Conservation (phyloP, 2,113 vertebrate species). For the Podilymbus podiceps region DNA sequence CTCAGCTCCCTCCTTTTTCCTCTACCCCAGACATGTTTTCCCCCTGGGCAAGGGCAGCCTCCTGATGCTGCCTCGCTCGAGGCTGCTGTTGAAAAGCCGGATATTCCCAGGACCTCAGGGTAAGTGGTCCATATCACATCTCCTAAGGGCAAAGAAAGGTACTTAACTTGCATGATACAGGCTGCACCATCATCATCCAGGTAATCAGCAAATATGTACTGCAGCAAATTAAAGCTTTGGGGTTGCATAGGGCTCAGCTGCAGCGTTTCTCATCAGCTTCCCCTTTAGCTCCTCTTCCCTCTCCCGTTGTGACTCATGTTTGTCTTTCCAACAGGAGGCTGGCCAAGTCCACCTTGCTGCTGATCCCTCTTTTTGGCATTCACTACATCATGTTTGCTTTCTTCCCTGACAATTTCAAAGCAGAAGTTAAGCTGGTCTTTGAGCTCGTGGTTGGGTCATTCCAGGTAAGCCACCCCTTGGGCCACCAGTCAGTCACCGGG, state of each 20-base stretch:
- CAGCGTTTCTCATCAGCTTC: not conserved
- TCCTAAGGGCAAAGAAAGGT: not conserved
- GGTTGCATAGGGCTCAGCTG: not conserved
- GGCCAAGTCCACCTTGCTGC: slow-evolving; percentile 93
- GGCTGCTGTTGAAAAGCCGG: not conserved
- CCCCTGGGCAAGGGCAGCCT: not conserved
- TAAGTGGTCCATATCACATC: not conserved
- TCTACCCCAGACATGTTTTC: not conserved
- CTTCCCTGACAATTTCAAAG: slow-evolving; percentile 89
- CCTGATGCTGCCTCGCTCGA: not conserved
- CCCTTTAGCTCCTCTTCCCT: not conserved
- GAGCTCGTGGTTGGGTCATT: slow-evolving; percentile 92
- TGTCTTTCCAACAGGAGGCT: slow-evolving; percentile 82
- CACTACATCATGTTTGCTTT: slow-evolving; percentile 95
- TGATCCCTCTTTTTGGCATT: slow-evolving; percentile 95
- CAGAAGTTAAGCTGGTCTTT: slow-evolving; percentile 83
- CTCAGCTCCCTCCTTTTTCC: not conserved
- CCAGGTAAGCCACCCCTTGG: slow-evolving; percentile 80
- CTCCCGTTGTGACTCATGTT: not conserved
- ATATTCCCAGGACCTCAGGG: not conserved
- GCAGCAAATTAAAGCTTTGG: not conserved
- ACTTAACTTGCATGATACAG: not conserved
- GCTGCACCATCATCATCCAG: not conserved
- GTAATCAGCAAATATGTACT: not conserved
- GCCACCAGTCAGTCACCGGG: not conserved